A percentile compares a stretch with the other conserved stretches of the same genome.
Evolutionary conservation across 2,797 vertebrate genomes (phyloP).

Genomic region (Erpetoichthys calabaricus): DNA sequence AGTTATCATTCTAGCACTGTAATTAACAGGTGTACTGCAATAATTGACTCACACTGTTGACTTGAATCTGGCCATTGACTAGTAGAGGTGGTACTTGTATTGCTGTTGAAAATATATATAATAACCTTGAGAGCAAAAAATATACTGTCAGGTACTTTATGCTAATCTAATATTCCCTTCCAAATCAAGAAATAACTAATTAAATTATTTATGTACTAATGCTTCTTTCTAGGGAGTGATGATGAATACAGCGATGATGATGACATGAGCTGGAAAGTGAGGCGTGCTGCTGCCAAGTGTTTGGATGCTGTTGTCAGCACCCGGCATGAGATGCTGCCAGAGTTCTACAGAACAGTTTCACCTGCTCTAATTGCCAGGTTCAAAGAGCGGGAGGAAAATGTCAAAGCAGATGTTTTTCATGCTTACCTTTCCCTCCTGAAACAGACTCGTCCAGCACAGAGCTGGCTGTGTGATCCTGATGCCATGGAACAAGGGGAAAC

Average conservation of each 20-base stretch:
- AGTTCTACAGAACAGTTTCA: constrained; percentile 93
- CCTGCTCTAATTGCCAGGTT: constrained; percentile 91
- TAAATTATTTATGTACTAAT: no score
- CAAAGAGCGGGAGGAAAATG: constrained; percentile 96
- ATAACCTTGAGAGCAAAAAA: no score
- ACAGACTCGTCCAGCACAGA: constrained; percentile 92
- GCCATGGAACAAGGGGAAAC: constrained; percentile 98
- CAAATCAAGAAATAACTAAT: no score
- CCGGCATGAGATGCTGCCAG: constrained; percentile 92
- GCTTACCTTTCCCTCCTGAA: constrained; percentile 94
- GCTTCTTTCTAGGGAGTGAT: constrained; percentile 57
- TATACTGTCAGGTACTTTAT: no score
- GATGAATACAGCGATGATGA: constrained; percentile 99
- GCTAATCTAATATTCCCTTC: no score
- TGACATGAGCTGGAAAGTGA: constrained; percentile 98
- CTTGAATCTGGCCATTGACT: no score
- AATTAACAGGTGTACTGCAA: no score
- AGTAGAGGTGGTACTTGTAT: no score
- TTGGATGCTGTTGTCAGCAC: constrained; percentile 92
- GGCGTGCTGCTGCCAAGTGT: constrained; percentile 91
- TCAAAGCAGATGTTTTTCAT: constrained; percentile 96
- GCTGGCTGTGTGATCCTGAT: constrained; percentile 91
- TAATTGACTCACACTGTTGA: no score
- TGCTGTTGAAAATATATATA: no score
- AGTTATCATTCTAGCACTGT: no score